Conservation (phyloP, 1,140 invertebrate species). For the Drosophila miranda region DNA sequence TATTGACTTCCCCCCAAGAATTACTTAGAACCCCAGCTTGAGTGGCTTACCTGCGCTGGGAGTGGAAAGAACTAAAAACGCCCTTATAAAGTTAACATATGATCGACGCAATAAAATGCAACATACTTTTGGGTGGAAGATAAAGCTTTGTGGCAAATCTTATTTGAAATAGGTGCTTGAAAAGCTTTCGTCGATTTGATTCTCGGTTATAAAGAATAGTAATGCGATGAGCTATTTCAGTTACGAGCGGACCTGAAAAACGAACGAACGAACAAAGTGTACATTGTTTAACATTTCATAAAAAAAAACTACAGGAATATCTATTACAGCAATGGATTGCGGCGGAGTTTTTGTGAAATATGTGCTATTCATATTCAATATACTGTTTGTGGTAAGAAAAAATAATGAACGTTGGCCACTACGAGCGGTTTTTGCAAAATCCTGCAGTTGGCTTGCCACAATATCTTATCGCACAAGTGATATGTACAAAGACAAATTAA, state of each 20-base stretch:
- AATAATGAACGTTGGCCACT: not conserved
- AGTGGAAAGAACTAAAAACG: too few species aligned
- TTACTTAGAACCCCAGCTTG: too few species aligned
- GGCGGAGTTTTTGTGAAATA: slow-evolving; percentile 91
- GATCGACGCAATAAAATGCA: not conserved
- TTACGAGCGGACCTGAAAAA: not conserved
- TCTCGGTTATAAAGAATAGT: slow-evolving; percentile 4
- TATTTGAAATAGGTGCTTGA: too few species aligned
- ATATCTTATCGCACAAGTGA: slow-evolving; percentile 49
- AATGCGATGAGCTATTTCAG: slow-evolving; percentile 2
- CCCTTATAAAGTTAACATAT: too few species aligned
- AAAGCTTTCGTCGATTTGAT: slow-evolving; percentile 1
- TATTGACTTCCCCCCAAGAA: too few species aligned
- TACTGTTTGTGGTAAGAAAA: slow-evolving; percentile 90
- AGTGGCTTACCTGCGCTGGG: too few species aligned
- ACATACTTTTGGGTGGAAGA: slow-evolving; percentile 1
- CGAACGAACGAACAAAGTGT: not conserved
- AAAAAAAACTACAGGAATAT: not conserved
- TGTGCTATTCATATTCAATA: slow-evolving; percentile 91
- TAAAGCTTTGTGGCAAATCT: not conserved
- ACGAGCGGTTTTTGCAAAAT: slow-evolving; percentile 1
- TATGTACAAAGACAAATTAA: slow-evolving; percentile 29
- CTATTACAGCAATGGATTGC: slow-evolving; percentile 83
- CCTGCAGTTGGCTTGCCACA: not conserved
- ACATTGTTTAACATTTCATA: slow-evolving; percentile 1